Evolutionary conservation across 2,113 vertebrate species (phyloP).

Genomic region (Centropus bengalensis): DNA sequence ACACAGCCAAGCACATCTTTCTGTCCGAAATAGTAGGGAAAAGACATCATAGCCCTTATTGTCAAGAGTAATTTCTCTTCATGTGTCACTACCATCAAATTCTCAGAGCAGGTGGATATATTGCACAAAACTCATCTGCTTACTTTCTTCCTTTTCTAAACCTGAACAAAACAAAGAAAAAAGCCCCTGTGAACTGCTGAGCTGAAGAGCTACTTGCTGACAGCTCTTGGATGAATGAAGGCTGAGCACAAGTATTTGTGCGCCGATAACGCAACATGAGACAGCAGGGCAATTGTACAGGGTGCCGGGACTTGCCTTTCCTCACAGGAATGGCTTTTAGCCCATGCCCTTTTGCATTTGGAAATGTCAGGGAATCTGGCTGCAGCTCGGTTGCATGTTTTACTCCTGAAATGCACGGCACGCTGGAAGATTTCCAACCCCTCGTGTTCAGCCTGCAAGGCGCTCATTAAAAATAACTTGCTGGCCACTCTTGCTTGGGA

Average conservation of each 20-base stretch:
- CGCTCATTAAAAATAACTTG: not conserved
- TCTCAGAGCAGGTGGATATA: not conserved
- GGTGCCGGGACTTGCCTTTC: not conserved
- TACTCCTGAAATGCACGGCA: not conserved
- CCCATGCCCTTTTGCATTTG: not conserved
- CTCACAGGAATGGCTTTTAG: not conserved
- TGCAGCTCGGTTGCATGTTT: not conserved
- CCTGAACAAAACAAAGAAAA: not conserved
- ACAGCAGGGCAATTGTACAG: not conserved
- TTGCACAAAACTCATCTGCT: not conserved
- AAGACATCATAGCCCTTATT: constrained; percentile 1
- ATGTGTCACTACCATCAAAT: not conserved
- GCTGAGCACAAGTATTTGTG: not conserved
- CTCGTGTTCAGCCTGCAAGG: not conserved
- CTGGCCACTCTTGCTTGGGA: not conserved
- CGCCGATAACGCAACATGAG: not conserved
- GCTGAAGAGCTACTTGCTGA: not conserved
- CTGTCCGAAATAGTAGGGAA: not conserved
- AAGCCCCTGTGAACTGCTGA: not conserved
- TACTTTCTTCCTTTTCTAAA: not conserved
- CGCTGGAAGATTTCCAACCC: not conserved
- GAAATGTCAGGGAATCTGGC: not conserved
- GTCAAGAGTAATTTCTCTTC: constrained; percentile 33
- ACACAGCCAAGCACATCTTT: not conserved
- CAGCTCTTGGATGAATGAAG: not conserved